Evolutionary conservation across 2,888 invertebrate genomes (phyloP).

Genomic region (Luperina testacea): DNA sequence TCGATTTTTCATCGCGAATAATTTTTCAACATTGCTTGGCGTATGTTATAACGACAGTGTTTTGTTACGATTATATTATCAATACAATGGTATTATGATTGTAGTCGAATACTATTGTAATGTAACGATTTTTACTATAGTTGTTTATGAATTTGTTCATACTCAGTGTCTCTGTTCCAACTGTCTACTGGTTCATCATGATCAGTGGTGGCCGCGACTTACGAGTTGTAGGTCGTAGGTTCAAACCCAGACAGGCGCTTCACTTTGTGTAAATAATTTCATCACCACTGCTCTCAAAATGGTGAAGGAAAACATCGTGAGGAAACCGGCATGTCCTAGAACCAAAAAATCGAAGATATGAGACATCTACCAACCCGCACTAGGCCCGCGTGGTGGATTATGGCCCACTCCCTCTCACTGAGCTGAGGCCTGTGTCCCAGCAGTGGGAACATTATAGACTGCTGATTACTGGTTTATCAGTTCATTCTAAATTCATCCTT

Average conservation of each 20-base stretch:
- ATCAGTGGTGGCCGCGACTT: neutral
- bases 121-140: neutral
- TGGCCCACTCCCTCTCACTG: neutral
- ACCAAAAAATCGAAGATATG: neutral
- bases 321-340: neutral
- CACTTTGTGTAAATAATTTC: neutral
- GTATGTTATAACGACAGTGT: neutral
- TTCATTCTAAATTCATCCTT: neutral
- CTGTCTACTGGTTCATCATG: neutral
- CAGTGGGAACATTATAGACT: neutral
- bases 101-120: neutral
- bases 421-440: neutral
- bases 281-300: neutral
- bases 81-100: neutral
- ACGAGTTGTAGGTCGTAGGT: neutral
- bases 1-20: conserved; percentile 12
- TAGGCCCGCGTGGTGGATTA: neutral
- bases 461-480: neutral
- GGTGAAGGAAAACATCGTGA: neutral
- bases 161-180: neutral
- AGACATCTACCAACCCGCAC: neutral
- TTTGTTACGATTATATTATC: neutral
- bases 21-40: conserved; percentile 9
- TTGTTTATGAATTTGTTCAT: neutral
- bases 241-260: neutral